These are phyloP conservation scores for Leucoma salicis DNA, from an alignment of 2,888 invertebrate genomes.

Conservation along the genomic window DNA sequence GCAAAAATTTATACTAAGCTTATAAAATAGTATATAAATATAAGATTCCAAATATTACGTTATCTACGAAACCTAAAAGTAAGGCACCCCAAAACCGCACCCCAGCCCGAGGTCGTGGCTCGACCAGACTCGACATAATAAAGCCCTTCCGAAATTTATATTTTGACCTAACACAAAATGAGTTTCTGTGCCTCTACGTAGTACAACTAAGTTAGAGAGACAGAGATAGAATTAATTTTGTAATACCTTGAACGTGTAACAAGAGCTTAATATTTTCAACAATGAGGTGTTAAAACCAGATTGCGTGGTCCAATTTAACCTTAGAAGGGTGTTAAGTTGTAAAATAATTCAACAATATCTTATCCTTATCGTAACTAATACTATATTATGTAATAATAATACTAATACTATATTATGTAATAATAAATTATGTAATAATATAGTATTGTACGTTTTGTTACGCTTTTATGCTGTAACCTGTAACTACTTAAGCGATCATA, in stretches of 20 bases:
- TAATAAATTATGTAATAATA: too few relatives aligned
- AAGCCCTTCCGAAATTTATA: conserved; percentile 19
- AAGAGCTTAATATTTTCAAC: conserved; percentile 12
- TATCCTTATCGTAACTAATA: too few relatives aligned
- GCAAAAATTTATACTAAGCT: too few relatives aligned
- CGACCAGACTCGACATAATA: conserved; percentile 16
- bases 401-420: too few relatives aligned
- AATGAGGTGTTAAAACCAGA: conserved; percentile 15
- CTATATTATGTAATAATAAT: too few relatives aligned
- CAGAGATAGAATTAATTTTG: too few relatives aligned
- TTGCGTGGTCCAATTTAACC: conserved; percentile 11
- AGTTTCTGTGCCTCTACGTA: conserved; percentile 7
- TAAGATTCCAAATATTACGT: too few relatives aligned
- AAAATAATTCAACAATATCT: background rate
- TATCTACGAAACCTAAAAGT: background rate
- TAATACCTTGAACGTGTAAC: conserved; percentile 10
- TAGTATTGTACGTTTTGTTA: too few relatives aligned
- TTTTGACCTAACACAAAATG: conserved; percentile 8
- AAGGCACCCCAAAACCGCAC: background rate
- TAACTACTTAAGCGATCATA: too few relatives aligned
- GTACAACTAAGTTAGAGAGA: too few relatives aligned
- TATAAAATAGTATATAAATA: too few relatives aligned
- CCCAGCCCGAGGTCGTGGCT: conserved; percentile 8
- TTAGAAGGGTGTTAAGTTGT: background rate
- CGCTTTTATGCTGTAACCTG: too few relatives aligned